Evolutionary conservation across 2,113 vertebrate species (phyloP).

Genomic region (Porphyrio hochstetteri): DNA sequence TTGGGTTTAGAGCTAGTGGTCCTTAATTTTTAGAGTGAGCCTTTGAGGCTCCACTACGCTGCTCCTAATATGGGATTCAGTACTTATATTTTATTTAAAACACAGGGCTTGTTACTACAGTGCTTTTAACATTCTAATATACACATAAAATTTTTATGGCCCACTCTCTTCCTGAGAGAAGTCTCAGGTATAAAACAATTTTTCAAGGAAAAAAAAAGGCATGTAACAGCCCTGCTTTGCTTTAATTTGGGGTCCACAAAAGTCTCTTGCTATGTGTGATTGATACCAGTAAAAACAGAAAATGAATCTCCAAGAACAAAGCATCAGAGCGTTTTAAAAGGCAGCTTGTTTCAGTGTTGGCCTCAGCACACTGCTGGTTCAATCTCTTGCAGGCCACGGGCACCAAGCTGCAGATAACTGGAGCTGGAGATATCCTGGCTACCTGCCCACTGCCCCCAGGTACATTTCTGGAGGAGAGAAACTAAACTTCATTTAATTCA

Average conservation of each 20-base stretch:
- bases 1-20: not conserved
- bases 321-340: not conserved
- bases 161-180: not conserved
- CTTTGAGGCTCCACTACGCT: not conserved
- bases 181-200: not conserved
- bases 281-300: not conserved
- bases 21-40: constrained; percentile 5
- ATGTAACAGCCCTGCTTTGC: not conserved
- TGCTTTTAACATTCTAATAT: constrained; percentile 37
- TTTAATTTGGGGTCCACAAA: constrained; percentile 3
- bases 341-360: not conserved
- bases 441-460: not conserved
- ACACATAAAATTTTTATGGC: constrained; percentile 3
- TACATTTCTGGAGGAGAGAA: not conserved
- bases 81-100: constrained; percentile 44
- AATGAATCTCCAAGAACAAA: not conserved
- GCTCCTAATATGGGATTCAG: not conserved
- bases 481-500: not conserved
- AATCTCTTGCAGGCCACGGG: not conserved
- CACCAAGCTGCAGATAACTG: not conserved
- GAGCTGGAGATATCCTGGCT: not conserved
- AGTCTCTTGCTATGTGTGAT: not conserved
- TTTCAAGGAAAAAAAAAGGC: not conserved
- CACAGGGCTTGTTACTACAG: constrained; percentile 4
- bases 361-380: not conserved